Percentiles rank a stretch among this genome's conserved stretches.
Conservation (phyloP, 2,888 invertebrate genomes). For the Caprella mutica region DNA sequence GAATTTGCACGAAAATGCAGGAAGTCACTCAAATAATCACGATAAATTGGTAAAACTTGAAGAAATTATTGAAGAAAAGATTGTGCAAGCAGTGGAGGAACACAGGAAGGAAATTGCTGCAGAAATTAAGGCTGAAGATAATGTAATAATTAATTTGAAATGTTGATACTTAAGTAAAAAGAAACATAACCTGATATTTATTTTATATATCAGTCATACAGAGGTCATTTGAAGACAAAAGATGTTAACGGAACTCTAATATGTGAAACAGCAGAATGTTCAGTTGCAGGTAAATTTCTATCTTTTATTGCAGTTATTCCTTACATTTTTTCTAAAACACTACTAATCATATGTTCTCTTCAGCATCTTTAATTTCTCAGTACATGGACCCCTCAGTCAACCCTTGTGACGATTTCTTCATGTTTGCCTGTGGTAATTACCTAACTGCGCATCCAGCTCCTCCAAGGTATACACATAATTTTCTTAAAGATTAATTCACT, state of each 20-base stretch:
- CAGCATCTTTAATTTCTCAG: conserved; percentile 18
- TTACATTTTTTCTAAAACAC: background rate
- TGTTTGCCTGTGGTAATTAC: conserved; percentile 25
- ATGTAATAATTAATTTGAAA: too few relatives aligned
- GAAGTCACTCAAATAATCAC: too few relatives aligned
- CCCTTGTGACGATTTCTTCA: conserved; percentile 28
- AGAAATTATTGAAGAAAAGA: too few relatives aligned
- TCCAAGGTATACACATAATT: background rate
- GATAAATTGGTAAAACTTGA: too few relatives aligned
- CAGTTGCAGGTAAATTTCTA: conserved; percentile 1
- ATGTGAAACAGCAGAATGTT: conserved; percentile 6
- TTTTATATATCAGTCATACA: background rate
- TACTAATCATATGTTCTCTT: background rate
- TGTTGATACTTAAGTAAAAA: too few relatives aligned
- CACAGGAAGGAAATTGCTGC: too few relatives aligned
- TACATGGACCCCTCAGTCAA: conserved; percentile 20
- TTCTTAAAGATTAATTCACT: too few relatives aligned
- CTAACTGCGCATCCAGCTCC: conserved; percentile 15
- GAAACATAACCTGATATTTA: too few relatives aligned
- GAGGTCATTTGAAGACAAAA: background rate
- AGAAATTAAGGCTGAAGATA: too few relatives aligned
- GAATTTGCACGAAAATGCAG: too few relatives aligned
- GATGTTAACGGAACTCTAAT: background rate
- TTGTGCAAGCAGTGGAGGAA: too few relatives aligned
- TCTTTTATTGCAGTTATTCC: background rate